Percentiles rank a stretch among this genome's conserved stretches.
Evolutionary conservation across 2,888 invertebrate species (phyloP).

Genomic region (Phragmatobia fuliginosa): DNA sequence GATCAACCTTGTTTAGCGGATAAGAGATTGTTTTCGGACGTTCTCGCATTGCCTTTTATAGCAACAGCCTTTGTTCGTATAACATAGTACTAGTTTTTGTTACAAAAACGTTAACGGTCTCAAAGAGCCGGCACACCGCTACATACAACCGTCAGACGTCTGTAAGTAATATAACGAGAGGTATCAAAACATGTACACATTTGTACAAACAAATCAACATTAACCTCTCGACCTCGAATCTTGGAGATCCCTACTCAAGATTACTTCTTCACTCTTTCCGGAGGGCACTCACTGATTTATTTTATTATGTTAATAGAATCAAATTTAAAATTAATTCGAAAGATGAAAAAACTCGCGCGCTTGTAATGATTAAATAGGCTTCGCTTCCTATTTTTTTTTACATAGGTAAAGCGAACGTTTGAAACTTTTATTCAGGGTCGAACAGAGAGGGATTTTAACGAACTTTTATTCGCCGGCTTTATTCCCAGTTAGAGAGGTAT

Average conservation of each 20-base stretch:
- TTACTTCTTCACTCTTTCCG: constrained; percentile 55
- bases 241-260: constrained; percentile 61
- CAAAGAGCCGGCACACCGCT: constrained; percentile 54
- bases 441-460: constrained; percentile 79
- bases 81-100: constrained; percentile 73
- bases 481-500: constrained; percentile 61
- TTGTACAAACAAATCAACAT: constrained; percentile 66
- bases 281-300: constrained; percentile 64
- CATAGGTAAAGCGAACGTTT: constrained; percentile 64
- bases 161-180: constrained; percentile 47
- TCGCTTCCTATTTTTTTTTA: constrained; percentile 67
- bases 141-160: constrained; percentile 47
- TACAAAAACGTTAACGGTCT: constrained; percentile 65
- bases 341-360: constrained; percentile 69
- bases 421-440: constrained; percentile 75
- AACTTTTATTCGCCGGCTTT: constrained; percentile 75
- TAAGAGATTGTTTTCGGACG: constrained; percentile 46
- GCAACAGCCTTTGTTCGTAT: constrained; percentile 67
- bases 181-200: constrained; percentile 56
- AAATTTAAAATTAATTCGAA: constrained; percentile 75
- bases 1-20: constrained; percentile 37
- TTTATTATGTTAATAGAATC: constrained; percentile 76
- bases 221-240: constrained; percentile 65
- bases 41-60: constrained; percentile 66
- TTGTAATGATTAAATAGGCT: constrained; percentile 75